phyloP scores from a whole-genome alignment of 2,888 invertebrate species.

The Acanthopleura granulata region DNA sequence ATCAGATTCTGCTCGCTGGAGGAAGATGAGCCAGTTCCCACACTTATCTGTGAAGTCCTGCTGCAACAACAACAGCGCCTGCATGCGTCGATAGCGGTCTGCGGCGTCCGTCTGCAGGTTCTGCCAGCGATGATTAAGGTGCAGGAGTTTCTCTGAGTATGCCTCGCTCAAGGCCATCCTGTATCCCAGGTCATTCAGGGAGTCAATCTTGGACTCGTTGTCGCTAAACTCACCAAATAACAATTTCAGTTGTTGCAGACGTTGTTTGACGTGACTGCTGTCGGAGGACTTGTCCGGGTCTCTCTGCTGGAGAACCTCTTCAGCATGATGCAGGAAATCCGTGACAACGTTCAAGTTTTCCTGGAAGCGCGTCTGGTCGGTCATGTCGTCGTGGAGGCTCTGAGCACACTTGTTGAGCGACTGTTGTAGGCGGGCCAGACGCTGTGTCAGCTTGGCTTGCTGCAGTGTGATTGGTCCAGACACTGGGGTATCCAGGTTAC shows the following conservation, averaged over 20 bases:
- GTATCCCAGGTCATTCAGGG: slow-evolving; percentile 62
- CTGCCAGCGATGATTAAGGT: slow-evolving; percentile 63
- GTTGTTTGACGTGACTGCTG: slow-evolving; percentile 50
- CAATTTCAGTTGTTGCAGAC: slow-evolving; percentile 52
- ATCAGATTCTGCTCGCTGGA: slow-evolving; percentile 61
- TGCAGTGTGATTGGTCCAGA: slow-evolving; percentile 56
- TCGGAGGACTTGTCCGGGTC: slow-evolving; percentile 56
- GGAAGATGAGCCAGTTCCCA: slow-evolving; percentile 64
- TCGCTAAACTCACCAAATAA: slow-evolving; percentile 30
- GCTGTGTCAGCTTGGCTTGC: slow-evolving; percentile 56
- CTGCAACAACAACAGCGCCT: slow-evolving; percentile 55
- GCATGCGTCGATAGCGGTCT: slow-evolving; percentile 53
- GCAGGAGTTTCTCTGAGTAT: slow-evolving; percentile 49
- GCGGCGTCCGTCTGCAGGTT: slow-evolving; percentile 44
- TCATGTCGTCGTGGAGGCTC: slow-evolving; percentile 47
- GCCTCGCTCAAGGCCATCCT: slow-evolving; percentile 55
- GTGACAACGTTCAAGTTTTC: slow-evolving; percentile 50
- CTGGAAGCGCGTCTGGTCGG: slow-evolving; percentile 50
- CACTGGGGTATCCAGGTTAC: slow-evolving; percentile 57
- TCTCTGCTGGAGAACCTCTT: slow-evolving; percentile 42
- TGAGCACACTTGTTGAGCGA: slow-evolving; percentile 50
- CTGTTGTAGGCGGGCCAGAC: slow-evolving; percentile 53
- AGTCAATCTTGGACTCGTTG: slow-evolving; percentile 52
- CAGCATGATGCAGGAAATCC: slow-evolving; percentile 52
- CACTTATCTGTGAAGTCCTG: slow-evolving; percentile 66